Base-by-base conservation (phyloP, 2,888 invertebrate species). In the Nezara viridula region DNA sequence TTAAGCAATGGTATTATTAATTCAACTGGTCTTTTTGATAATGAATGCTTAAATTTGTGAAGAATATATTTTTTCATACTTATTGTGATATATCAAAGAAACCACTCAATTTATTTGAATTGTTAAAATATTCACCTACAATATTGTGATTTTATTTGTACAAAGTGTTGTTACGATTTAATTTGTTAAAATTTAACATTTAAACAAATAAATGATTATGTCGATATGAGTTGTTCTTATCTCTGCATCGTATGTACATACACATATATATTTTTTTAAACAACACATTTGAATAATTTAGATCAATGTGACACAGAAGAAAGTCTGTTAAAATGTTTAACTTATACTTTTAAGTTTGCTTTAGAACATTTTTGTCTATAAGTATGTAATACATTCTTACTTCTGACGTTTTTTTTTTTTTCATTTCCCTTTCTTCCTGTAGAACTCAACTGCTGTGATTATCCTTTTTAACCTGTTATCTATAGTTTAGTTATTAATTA, bases 101-200 rank as follows among this genome's bases (percentile, higher is more conserved):
- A 37, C 40, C 60, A 40, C 60, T 60, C n/a, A 86, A n/a, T 86
- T 86, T 86, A 86, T 86, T 86, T 86, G 52, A 86, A 60, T 60
- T 86, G 86, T 86, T 86, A 55, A 55, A 55, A 86, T 86, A 86
- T 86, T 86, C 86, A 86, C 40, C 55, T 55, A 24, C n/a, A 40
- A 86, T 86, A 86, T 86, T 86, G 86, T 86, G 55, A 86, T 86
- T 86, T 86, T 86, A 86, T 86, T 86, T 86, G 86, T 86, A 86
- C 81, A 86, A 86, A 86, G 40, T 21, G 60, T 86, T 86, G 86
- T 86, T 86, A 86, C 40, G 44, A 81, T 55, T 86, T 86, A 40
- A 50, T 55, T 86, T 86, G 86, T 86, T 86, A 86, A 86, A 86
- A 86, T 55, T 40, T 55, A 73, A 73, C 37, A 73, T 27, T 73